These are phyloP conservation scores for Hyperoplus immaculatus DNA, from an alignment of 2,797 vertebrate genomes.

Conservation along the genomic window DNA sequence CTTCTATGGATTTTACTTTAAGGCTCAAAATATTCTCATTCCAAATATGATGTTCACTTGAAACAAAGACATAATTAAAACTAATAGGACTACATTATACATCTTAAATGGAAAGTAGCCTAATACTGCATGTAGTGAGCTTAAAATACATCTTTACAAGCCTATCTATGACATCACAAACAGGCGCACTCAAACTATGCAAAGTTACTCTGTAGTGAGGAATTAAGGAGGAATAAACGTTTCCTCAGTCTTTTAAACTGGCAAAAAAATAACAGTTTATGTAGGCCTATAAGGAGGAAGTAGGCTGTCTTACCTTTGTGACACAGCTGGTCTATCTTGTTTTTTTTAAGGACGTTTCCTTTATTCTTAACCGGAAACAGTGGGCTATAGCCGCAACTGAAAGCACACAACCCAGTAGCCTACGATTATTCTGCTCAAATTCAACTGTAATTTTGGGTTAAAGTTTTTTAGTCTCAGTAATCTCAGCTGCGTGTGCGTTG, in stretches of 20 bases:
- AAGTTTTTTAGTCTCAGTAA: fast-evolving
- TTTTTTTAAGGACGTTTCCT: background rate
- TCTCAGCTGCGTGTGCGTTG: background rate
- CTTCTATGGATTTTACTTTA: background rate
- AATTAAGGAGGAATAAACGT: background rate
- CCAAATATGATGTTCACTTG: too few species aligned
- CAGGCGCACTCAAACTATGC: background rate
- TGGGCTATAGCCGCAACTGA: background rate
- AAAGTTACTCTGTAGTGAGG: too few species aligned
- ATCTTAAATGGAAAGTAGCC: too few species aligned
- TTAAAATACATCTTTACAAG: background rate
- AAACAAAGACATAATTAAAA: too few species aligned
- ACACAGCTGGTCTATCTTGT: background rate
- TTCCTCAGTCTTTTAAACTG: background rate
- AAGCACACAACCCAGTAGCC: too few species aligned
- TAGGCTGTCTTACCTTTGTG: background rate
- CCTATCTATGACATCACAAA: background rate
- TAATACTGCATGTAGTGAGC: too few species aligned
- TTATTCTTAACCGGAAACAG: conserved; percentile 7
- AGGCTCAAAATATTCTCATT: background rate
- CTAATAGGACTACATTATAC: too few species aligned
- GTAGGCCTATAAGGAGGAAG: background rate
- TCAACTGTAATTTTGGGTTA: fast-evolving
- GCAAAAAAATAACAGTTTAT: background rate
- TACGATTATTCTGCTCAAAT: fast-evolving